phyloP scores from a whole-genome alignment of 2,113 vertebrate species.

The Poeciliopsis occidentalis region DNA sequence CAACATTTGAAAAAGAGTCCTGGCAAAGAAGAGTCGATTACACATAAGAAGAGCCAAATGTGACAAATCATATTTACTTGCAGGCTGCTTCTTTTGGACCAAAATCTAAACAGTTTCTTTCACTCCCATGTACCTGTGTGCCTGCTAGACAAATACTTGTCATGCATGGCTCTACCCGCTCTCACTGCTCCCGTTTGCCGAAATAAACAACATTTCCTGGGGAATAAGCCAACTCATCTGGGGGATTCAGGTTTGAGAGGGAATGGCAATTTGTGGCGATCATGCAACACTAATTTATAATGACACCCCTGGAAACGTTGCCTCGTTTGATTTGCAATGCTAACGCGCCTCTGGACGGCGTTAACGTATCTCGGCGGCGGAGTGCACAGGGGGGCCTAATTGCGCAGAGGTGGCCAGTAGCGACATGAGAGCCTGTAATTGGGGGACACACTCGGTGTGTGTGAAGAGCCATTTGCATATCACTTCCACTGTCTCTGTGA shows the following conservation, averaged over 20 bases:
- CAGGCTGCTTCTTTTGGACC: constrained; percentile 16
- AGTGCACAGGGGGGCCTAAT: constrained; percentile 67
- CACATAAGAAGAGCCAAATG: constrained; percentile 26
- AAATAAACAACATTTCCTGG: constrained; percentile 56
- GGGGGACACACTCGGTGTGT: constrained; percentile 69
- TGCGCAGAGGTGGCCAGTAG: constrained; percentile 70
- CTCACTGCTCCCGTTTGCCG: constrained; percentile 37
- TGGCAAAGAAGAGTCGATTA: constrained; percentile 13
- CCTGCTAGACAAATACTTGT: constrained; percentile 38
- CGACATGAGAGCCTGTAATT: constrained; percentile 72
- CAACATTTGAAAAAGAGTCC: background rate
- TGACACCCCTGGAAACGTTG: constrained; percentile 65
- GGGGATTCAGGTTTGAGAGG: constrained; percentile 57
- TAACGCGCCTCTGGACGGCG: constrained; percentile 59
- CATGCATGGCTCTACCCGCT: constrained; percentile 45
- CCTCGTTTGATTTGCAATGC: constrained; percentile 70
- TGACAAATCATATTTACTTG: constrained; percentile 36
- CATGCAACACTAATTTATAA: constrained; percentile 72
- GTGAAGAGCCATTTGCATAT: constrained; percentile 73
- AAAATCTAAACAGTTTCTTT: constrained; percentile 9
- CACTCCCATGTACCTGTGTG: constrained; percentile 9
- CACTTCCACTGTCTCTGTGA: constrained; percentile 63
- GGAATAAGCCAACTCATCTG: constrained; percentile 48
- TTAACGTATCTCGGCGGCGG: constrained; percentile 55
- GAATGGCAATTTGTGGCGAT: constrained; percentile 69